Base-by-base conservation (phyloP, 1,140 invertebrate genomes). In the Pseudomyrmex concolor region DNA sequence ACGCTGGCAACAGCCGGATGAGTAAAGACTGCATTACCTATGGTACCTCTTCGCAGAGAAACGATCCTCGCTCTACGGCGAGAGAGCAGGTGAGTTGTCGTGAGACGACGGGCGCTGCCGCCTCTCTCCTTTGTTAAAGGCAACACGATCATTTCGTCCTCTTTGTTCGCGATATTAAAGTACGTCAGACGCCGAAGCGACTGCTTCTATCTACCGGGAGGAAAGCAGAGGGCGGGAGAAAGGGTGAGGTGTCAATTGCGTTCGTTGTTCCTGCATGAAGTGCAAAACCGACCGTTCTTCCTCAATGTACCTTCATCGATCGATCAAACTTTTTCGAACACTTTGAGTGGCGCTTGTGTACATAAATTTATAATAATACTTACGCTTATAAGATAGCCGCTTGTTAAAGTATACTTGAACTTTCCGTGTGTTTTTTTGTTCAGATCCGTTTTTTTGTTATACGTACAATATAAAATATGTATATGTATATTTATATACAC, bases 1-100 rank as follows among this genome's bases (percentile, higher is more conserved):
- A 91, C 87, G 90, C 88, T 91, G 91, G 88, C 90, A 92, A 92
- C 90, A 92, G 91, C 89, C 90, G 92, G 90, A 93, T 92, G 91
- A 91, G 88, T 88, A 90, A 93, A 90, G 89, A 88, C 87, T 91
- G 90, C 90, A 91, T 91, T 92, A 93, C 91, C 91, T 91, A 91
- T 89, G 91, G 90, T 89, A 89, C 91, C 85, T 84, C 72, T 60
- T 91, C 85, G 84, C 72, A 57, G 80, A 89, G 88, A 86, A 89
- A 89, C 87, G 88, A 89, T 89, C 87, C 85, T 84, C 62, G 55
- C 54, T 59, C 17, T 17, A 73, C 77, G 50, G 55, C 66, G 76
- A 66, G 84, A 81, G 72, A 57, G 73, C 77, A 83, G 84, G 87
- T 89, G 84, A 89, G 84, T 77, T 50, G 63, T 51, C 57, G 63